These are phyloP conservation scores for Pegea sp. DNA, from an alignment of 23 tunicate species.

Conservation along the genomic window DNA sequence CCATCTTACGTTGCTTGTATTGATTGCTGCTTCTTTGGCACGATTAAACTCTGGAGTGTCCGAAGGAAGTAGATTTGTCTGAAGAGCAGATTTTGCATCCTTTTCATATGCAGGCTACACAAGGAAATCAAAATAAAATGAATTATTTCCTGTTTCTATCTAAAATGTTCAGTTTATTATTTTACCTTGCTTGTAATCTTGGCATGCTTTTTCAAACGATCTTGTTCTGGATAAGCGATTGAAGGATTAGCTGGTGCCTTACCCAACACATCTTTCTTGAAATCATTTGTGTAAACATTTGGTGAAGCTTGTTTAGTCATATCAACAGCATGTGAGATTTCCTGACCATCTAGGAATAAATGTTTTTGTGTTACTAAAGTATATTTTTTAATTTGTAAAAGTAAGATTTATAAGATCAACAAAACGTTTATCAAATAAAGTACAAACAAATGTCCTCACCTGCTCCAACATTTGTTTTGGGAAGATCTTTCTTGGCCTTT, in stretches of 20 bases:
- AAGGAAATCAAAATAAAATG: too few species aligned
- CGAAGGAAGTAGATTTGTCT: conserved; percentile 26
- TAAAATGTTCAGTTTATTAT: too few species aligned
- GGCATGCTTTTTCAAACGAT: conserved; percentile 7
- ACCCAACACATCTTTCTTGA: conserved; percentile 14
- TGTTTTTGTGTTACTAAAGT: too few species aligned
- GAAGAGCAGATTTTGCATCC: conserved; percentile 67
- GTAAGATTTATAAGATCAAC: too few species aligned
- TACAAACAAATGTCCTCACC: too few species aligned
- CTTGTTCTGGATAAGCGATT: conserved; percentile 29
- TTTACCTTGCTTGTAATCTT: conserved; percentile 9
- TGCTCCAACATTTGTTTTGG: conserved; percentile 33
- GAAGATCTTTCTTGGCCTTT: conserved; percentile 7
- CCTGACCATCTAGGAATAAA: conserved; percentile 10
- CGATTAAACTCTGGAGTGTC: conserved; percentile 7
- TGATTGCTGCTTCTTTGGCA: conserved; percentile 5
- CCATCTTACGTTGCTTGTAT: too few species aligned
- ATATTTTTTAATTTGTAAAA: too few species aligned
- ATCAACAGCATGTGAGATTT: conserved; percentile 10
- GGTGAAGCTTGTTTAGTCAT: background rate
- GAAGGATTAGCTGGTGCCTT: conserved; percentile 22
- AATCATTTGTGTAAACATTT: conserved; percentile 7
- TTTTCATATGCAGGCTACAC: conserved; percentile 37
- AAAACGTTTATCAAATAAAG: too few species aligned
- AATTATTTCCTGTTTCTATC: background rate